Evolutionary conservation across 1,140 invertebrate species (phyloP).

Genomic region (Orius insidiosus): DNA sequence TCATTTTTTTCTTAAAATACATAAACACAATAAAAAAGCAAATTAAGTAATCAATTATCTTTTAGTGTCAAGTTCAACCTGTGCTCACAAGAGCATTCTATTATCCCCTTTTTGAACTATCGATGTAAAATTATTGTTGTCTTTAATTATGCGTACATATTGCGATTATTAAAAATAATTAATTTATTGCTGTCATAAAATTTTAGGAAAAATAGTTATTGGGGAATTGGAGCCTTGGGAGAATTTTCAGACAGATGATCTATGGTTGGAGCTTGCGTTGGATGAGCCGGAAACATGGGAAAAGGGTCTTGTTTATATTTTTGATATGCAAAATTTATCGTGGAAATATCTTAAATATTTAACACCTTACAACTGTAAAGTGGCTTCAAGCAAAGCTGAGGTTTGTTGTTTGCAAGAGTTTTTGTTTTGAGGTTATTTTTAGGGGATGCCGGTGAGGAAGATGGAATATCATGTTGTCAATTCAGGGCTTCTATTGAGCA

Average conservation of each 20-base stretch:
- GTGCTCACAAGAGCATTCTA: neutral
- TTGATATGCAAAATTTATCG: constrained; percentile 24
- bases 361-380: constrained; percentile 23
- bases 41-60: too few species aligned
- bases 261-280: constrained; percentile 22
- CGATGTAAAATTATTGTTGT: too few species aligned
- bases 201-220: constrained; percentile 19
- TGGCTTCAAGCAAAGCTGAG: constrained; percentile 22
- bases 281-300: constrained; percentile 23
- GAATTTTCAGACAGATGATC: constrained; percentile 22
- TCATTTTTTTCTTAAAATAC: too few species aligned
- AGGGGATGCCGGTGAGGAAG: constrained; percentile 17
- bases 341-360: constrained; percentile 25
- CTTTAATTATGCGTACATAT: too few species aligned
- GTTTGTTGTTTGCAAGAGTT: too few species aligned
- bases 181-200: too few species aligned
- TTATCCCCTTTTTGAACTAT: neutral
- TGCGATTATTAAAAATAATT: too few species aligned
- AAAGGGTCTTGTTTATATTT: constrained; percentile 25
- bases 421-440: constrained; percentile 8
- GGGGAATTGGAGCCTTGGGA: constrained; percentile 16
- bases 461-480: constrained; percentile 20
- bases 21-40: too few species aligned
- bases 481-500: constrained; percentile 18
- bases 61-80: too few species aligned